Base-by-base conservation (phyloP, 2,113 vertebrate species). In the Tautogolabrus adspersus region DNA sequence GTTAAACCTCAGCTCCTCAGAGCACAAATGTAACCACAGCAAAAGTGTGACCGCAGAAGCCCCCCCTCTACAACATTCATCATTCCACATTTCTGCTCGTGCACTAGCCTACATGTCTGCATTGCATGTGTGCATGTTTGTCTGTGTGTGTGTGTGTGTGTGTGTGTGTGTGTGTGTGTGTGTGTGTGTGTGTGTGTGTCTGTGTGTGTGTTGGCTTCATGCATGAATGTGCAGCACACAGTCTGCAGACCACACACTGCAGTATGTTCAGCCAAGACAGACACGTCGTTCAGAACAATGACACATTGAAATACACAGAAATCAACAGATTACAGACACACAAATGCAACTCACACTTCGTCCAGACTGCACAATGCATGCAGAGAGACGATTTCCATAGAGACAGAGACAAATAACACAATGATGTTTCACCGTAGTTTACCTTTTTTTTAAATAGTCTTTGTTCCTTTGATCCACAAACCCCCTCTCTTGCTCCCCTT, bases 221-320 rank as follows among this genome's bases (percentile, higher is more conserved):
- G 88, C 84, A 88, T 85, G 88, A 81, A 87, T 57, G 89, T 91
- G 89, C 90, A 89, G 85, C 83, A 80, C 83, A 80, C 78, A 74
- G 72, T 76, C 73, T 87, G 89, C 87, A 91, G 72, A 77, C 78
- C 87, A 87, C 58, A 83, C 79, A 85, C 87, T 89, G 92, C 92
- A 90, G 89, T 68, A 80, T 70, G 79, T 71, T 80, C 70, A 81
- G 46, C 66, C 80, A 57, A 80, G 72, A 70, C 77, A 66, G 52
- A 82, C 49, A 52, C 49, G n/a, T 61, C 22, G 44, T 62, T 66
- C 72, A 77, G 69, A 61, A 72, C 21, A 77, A 55, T 59, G 77
- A 63, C 69, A 89, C 18, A 54, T 2, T 67, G 10, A 47, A 37
- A 66, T 2, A 62, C 10, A 74, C 1, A 73, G 16, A 68, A 61